Evolutionary conservation across 2,113 vertebrate species (phyloP).

Genomic region (Myrmecobius fasciatus): DNA sequence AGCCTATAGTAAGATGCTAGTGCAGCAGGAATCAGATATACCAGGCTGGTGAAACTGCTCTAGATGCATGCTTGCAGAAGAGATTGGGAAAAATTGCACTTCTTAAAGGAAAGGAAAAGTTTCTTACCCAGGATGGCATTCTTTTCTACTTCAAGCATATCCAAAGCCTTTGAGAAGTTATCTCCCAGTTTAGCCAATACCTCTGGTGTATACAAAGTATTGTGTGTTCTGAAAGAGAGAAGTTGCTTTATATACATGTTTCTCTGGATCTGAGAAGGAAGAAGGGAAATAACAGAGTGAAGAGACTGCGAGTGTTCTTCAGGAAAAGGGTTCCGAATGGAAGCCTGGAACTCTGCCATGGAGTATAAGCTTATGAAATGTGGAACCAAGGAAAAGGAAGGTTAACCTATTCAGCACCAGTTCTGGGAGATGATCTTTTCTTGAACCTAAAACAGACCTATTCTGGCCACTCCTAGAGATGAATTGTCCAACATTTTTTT

Average conservation of each 20-base stretch:
- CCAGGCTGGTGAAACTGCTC: neutral
- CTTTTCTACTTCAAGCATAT: conserved; percentile 94
- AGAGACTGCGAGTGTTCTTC: neutral
- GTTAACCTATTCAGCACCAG: neutral
- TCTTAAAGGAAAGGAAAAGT: neutral
- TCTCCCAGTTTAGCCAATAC: conserved; percentile 91
- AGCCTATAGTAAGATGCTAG: neutral
- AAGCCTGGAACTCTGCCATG: neutral
- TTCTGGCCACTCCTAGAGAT: neutral
- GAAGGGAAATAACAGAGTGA: neutral
- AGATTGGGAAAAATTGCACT: conserved; percentile 20
- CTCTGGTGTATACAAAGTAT: conserved; percentile 93
- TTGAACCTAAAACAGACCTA: neutral
- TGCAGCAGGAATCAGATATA: neutral
- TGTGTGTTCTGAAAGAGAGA: conserved; percentile 90
- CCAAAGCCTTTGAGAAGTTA: conserved; percentile 89
- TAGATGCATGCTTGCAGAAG: neutral
- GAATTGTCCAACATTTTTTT: neutral
- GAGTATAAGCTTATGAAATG: neutral
- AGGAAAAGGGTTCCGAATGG: neutral
- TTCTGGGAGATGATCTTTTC: conserved; percentile 12
- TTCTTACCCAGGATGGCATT: conserved; percentile 92
- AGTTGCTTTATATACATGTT: conserved; percentile 57
- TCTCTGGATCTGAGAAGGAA: neutral
- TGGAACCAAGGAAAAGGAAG: neutral